phyloP scores from a whole-genome alignment of 2,113 vertebrate genomes.

The Phyllostomus discolor region DNA sequence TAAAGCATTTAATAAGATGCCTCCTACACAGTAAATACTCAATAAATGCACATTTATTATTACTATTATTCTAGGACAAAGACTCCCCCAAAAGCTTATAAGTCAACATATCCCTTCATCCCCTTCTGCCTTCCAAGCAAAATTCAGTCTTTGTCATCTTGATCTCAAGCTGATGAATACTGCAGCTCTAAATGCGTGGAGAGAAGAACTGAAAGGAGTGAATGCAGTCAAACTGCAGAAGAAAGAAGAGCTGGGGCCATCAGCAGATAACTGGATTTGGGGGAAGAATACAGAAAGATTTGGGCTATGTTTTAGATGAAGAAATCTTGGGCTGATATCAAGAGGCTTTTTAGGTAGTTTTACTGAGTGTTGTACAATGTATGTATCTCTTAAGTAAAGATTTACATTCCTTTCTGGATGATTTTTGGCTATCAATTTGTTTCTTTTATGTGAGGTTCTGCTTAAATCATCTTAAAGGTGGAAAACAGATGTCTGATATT shows the following conservation, averaged over 20 bases:
- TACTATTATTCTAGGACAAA: conserved; percentile 19
- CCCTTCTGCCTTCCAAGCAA: conserved; percentile 15
- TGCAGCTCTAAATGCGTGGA: not conserved
- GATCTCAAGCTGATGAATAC: not conserved
- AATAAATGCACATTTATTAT: not conserved
- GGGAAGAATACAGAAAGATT: not conserved
- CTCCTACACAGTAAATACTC: conserved; percentile 1
- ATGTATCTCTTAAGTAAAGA: not conserved
- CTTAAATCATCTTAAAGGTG: not conserved
- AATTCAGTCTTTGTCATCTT: not conserved
- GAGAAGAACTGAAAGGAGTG: not conserved
- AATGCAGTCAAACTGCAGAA: not conserved
- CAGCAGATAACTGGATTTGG: not conserved
- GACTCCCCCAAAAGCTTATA: not conserved
- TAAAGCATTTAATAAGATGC: not conserved
- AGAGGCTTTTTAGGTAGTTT: not conserved
- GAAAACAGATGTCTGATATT: not conserved
- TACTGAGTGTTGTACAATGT: not conserved
- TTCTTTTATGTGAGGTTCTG: not conserved
- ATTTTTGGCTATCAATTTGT: not conserved
- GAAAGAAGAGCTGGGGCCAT: not conserved
- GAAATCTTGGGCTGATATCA: not conserved
- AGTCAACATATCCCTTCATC: not conserved
- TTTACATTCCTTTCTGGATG: not conserved
- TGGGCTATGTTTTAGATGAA: not conserved